Conservation (phyloP, 2,113 vertebrate genomes). For the Grantiella picta region DNA sequence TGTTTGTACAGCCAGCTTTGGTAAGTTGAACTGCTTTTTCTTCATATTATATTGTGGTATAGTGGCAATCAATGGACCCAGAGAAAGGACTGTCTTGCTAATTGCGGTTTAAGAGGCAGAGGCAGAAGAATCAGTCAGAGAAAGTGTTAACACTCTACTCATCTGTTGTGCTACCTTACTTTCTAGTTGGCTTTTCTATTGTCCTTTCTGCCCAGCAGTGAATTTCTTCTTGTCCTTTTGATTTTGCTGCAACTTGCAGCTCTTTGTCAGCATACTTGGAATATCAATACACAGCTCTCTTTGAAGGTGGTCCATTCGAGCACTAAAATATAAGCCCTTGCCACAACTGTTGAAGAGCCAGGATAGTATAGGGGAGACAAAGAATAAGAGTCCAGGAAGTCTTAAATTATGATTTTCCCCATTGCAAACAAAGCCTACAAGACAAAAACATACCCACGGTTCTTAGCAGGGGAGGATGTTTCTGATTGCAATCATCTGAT, state of each 20-base stretch:
- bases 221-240: neutral
- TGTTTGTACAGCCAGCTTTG: constrained; percentile 25
- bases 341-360: neutral
- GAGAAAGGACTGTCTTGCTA: neutral
- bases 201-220: neutral
- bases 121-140: neutral
- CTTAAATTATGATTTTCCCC: constrained; percentile 36
- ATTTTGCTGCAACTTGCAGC: neutral
- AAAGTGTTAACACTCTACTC: neutral
- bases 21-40: constrained; percentile 41
- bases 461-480: constrained; percentile 5
- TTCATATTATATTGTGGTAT: constrained; percentile 19
- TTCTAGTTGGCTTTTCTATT: neutral
- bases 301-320: neutral
- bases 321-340: neutral
- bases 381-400: neutral
- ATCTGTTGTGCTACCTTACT: neutral
- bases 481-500: constrained; percentile 42
- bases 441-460: neutral
- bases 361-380: neutral
- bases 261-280: neutral
- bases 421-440: neutral
- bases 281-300: neutral
- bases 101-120: neutral
- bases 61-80: neutral